Evolutionary conservation across 2,888 invertebrate species (phyloP).

Genomic region (Stictocephala bisonia): DNA sequence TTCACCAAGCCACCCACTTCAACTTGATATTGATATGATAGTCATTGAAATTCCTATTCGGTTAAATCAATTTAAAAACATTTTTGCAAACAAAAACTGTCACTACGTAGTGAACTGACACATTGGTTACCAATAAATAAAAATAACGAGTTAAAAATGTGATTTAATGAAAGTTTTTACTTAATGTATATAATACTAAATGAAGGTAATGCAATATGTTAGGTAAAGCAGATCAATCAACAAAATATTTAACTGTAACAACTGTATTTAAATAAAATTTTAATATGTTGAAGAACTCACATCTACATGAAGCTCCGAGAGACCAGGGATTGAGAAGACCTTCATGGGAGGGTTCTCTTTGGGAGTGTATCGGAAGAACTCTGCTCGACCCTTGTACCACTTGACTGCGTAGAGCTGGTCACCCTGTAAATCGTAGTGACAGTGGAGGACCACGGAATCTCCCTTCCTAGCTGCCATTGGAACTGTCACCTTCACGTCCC

Average conservation of each 20-base stretch:
- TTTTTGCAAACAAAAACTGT: too few species aligned
- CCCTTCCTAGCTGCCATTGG: constrained; percentile 62
- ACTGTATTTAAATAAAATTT: not conserved
- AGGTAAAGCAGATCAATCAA: too few species aligned
- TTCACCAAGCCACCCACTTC: too few species aligned
- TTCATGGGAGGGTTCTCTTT: constrained; percentile 63
- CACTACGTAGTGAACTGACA: too few species aligned
- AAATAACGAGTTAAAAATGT: too few species aligned
- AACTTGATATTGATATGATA: too few species aligned
- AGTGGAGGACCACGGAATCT: constrained; percentile 61
- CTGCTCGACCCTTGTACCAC: constrained; percentile 62
- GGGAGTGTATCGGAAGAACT: constrained; percentile 65
- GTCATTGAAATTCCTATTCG: too few species aligned
- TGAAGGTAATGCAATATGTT: too few species aligned
- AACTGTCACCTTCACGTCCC: constrained; percentile 64
- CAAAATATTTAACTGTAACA: too few species aligned
- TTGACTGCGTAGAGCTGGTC: constrained; percentile 67
- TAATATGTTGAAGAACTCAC: constrained; percentile 57
- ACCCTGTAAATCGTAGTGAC: constrained; percentile 65
- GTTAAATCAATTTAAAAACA: too few species aligned
- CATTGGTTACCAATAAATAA: too few species aligned
- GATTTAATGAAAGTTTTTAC: too few species aligned
- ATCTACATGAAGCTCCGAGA: constrained; percentile 66
- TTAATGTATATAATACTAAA: not conserved
- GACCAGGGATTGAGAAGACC: constrained; percentile 67